phyloP scores from a whole-genome alignment of 2,888 invertebrate genomes.

The Spisula subtruncata region DNA sequence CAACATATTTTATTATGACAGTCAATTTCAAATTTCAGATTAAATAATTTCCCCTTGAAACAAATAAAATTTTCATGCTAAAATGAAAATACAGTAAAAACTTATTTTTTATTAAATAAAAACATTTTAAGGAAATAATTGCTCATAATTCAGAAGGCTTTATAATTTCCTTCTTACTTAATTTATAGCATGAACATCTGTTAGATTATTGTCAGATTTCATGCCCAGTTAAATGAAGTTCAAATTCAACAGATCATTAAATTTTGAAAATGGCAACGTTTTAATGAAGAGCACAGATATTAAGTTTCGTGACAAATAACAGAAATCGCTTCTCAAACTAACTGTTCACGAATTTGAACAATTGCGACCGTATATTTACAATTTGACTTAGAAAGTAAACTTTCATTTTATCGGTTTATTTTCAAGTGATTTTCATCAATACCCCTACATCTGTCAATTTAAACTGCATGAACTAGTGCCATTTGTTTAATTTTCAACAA shows the following conservation, averaged over 20 bases:
- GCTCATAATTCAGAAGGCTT: no score
- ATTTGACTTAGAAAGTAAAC: constrained; percentile 22
- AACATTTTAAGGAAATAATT: no score
- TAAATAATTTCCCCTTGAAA: not conserved
- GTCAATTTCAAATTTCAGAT: not conserved
- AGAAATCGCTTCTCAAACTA: not conserved
- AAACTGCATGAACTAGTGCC: constrained; percentile 28
- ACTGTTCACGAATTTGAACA: not conserved
- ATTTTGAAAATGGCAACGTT: not conserved
- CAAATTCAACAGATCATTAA: not conserved
- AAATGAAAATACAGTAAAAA: no score
- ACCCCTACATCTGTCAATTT: constrained; percentile 51
- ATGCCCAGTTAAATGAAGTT: not conserved
- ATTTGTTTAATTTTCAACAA: constrained; percentile 47
- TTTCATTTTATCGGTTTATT: not conserved
- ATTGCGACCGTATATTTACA: not conserved
- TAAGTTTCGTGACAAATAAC: not conserved
- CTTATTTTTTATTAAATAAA: no score
- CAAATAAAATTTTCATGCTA: no score
- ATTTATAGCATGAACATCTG: no score
- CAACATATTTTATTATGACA: not conserved
- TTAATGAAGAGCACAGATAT: constrained; percentile 10
- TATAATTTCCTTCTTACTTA: no score
- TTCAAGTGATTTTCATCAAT: constrained; percentile 16
- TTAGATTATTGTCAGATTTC: no score